phyloP scores from a whole-genome alignment of 2,888 invertebrate genomes.

The Drosophila greeni region DNA sequence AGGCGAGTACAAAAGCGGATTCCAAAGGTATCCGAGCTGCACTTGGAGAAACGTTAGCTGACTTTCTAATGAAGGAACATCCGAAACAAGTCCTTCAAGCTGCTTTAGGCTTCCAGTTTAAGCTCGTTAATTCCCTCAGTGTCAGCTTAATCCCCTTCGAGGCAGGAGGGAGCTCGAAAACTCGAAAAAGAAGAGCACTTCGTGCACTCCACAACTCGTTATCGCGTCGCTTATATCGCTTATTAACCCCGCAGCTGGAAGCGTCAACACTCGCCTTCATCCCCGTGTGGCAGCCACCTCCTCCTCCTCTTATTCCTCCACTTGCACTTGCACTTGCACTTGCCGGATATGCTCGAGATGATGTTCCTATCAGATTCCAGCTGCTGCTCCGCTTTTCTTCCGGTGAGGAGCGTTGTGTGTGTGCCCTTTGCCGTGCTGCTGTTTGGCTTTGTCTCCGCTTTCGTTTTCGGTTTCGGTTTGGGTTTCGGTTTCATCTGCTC shows the following conservation, averaged over 20 bases:
- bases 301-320: background rate
- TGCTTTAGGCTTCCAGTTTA: background rate
- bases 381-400: constrained; percentile 63
- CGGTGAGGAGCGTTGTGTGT: constrained; percentile 47
- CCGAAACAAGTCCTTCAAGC: background rate
- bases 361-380: constrained; percentile 74
- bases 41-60: constrained; percentile 7
- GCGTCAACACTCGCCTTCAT: constrained; percentile 56
- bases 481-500: constrained; percentile 61
- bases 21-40: background rate
- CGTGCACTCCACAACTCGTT: constrained; percentile 65
- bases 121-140: background rate
- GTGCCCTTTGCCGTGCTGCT: constrained; percentile 2
- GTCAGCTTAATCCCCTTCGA: constrained; percentile 47
- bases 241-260: constrained; percentile 60
- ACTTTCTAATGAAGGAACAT: no score
- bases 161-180: constrained; percentile 5
- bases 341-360: constrained; percentile 69
- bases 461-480: constrained; percentile 25
- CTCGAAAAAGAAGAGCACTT: constrained; percentile 12
- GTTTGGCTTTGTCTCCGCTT: constrained; percentile 33
- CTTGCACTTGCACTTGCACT: constrained; percentile 39
- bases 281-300: constrained; percentile 17
- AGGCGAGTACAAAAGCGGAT: constrained; percentile 33
- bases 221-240: constrained; percentile 70